Evolutionary conservation across 1,140 invertebrate genomes (phyloP), one percentile per base, ranked within the genome.

Genomic region (Drosophila simulans): DNA sequence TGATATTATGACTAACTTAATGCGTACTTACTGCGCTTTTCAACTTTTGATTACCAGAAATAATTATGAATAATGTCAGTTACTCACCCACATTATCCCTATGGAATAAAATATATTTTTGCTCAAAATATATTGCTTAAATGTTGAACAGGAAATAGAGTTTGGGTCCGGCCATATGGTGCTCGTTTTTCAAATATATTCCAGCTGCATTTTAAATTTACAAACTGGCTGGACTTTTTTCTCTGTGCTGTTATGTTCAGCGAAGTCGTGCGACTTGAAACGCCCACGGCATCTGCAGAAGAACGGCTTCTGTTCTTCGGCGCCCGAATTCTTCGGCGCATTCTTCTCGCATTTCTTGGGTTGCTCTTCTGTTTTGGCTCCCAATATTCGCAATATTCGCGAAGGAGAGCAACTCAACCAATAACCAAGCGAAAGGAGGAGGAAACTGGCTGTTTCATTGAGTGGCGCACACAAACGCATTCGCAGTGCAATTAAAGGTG

Each of bases 351-450:
- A 55, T 70, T 57, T 59, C 73, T 88, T 48, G 42, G 43, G 56
- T 64, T 70, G 17, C 51, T 35, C 25, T 88, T 81, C 80, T 88
- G 83, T 88, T 88, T 88, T 88, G 84, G 64, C 82, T 88, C 84
- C 79, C 64, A 56, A 74, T 52, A 80, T 88, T 88, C 84, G 83
- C 48, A 60, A 75, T 55, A 49, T 53, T 31, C 31, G 20, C 20
- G 20, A 22, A 22, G 20, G 20, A 22, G 20, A 22, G 20, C 20
- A 22, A 22, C 20, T 22, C 0, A 22, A 22, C 22, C 31, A 31
- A 31, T 31, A 31, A 31, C 31, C 8, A 10, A 31, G 8, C 31
- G 2, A 22, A 22, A 22, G 20, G 20, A 22, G 20, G 2, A 22
- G 17, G 20, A 10, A 31, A 31, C 8, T 31, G 27, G 27, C 27